These are phyloP conservation scores for Neria commutata DNA, from an alignment of 2,888 invertebrate species.

Conservation along the genomic window DNA sequence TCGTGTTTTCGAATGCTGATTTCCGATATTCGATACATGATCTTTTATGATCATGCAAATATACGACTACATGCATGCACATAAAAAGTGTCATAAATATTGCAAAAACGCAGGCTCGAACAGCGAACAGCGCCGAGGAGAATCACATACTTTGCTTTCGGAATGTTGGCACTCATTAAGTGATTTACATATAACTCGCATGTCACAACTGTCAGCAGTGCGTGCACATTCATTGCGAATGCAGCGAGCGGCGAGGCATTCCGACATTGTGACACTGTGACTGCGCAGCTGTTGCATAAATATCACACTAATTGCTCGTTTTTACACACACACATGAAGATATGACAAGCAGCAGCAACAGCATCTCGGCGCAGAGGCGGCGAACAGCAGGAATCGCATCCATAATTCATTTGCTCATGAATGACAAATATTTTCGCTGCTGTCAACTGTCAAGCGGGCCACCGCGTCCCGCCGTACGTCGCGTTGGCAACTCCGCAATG, in stretches of 20 bases:
- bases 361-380: neutral
- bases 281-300: slow-evolving; percentile 51
- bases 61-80: no score
- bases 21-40: no score
- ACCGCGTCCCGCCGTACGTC: no score
- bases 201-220: slow-evolving; percentile 33
- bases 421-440: slow-evolving; percentile 29
- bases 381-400: slow-evolving; percentile 6
- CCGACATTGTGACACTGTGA: slow-evolving; percentile 45
- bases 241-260: slow-evolving; percentile 22
- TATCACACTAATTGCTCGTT: slow-evolving; percentile 53
- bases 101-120: no score
- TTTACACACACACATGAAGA: slow-evolving; percentile 22
- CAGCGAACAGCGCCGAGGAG: no score
- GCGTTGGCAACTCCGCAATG: no score
- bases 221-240: slow-evolving; percentile 22
- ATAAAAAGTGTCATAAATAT: no score
- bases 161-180: slow-evolving; percentile 35
- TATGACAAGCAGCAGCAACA: neutral
- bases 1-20: no score
- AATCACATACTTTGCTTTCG: no score
- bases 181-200: slow-evolving; percentile 35
- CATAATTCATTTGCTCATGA: slow-evolving; percentile 33
- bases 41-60: no score
- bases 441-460: slow-evolving; percentile 30